phyloP scores from a whole-genome alignment of 2,113 vertebrate species.

The Myiopsitta monachus region DNA sequence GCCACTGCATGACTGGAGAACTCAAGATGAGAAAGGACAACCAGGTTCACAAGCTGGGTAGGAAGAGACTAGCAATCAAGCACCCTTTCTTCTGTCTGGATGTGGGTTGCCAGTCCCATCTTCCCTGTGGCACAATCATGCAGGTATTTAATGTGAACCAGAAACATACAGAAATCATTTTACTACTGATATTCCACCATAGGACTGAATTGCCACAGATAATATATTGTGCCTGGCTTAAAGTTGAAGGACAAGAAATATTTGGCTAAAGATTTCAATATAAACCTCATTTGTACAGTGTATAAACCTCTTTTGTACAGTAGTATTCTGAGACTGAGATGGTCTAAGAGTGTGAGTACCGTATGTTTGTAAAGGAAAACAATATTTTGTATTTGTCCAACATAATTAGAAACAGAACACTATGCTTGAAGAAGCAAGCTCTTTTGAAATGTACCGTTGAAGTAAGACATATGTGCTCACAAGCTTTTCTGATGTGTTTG shows the following conservation, averaged over 20 bases:
- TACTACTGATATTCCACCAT: accelerated
- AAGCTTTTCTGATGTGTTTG: background rate
- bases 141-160: accelerated
- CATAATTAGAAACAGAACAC: background rate
- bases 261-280: background rate
- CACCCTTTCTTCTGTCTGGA: background rate
- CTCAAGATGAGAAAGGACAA: background rate
- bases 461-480: background rate
- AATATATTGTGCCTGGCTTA: background rate
- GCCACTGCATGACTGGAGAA: accelerated
- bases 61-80: background rate
- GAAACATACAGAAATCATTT: background rate
- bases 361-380: background rate
- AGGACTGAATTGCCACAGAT: background rate
- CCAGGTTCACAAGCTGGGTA: no score
- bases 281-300: background rate
- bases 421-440: background rate
- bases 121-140: no score
- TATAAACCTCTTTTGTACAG: background rate
- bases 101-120: background rate
- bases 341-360: background rate
- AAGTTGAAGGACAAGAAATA: accelerated
- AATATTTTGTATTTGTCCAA: background rate
- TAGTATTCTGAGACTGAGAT: background rate
- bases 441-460: background rate